Evolutionary conservation across 1,140 invertebrate genomes (phyloP).

Genomic region (Araneus ventricosus): DNA sequence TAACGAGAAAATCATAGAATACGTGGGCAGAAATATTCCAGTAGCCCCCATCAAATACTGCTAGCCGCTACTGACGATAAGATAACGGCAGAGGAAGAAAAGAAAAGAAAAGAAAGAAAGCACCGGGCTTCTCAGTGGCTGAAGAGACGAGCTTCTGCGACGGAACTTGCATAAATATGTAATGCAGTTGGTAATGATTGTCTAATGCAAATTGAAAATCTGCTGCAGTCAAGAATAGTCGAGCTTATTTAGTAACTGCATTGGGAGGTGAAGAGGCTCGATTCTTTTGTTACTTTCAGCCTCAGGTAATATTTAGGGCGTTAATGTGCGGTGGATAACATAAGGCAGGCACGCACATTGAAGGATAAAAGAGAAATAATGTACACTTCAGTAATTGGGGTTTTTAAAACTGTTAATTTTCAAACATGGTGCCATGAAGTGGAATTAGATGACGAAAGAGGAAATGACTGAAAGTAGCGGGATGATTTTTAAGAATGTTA

Average conservation of each 20-base stretch:
- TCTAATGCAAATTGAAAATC: constrained; percentile 69
- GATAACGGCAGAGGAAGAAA: constrained; percentile 44
- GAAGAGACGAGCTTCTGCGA: background rate
- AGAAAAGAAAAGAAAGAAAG: background rate
- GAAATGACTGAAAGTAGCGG: background rate
- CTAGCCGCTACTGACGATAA: constrained; percentile 31
- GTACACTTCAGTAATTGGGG: background rate
- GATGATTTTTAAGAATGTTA: background rate
- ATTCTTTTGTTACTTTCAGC: background rate
- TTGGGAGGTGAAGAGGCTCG: background rate
- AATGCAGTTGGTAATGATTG: constrained; percentile 65
- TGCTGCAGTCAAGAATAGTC: constrained; percentile 45
- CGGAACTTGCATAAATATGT: constrained; percentile 60
- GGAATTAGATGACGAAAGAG: background rate
- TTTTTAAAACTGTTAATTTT: background rate
- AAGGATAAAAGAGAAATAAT: background rate
- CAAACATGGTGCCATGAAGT: background rate
- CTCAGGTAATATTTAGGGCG: background rate
- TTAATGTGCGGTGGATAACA: background rate
- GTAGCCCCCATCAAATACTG: constrained; percentile 36
- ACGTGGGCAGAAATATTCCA: constrained; percentile 58
- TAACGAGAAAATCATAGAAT: constrained; percentile 70
- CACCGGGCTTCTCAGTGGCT: background rate
- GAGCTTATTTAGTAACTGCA: constrained; percentile 8
- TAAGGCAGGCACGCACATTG: background rate